Conservation (phyloP, 2,888 invertebrate genomes). For the Drosophila anomalata region DNA sequence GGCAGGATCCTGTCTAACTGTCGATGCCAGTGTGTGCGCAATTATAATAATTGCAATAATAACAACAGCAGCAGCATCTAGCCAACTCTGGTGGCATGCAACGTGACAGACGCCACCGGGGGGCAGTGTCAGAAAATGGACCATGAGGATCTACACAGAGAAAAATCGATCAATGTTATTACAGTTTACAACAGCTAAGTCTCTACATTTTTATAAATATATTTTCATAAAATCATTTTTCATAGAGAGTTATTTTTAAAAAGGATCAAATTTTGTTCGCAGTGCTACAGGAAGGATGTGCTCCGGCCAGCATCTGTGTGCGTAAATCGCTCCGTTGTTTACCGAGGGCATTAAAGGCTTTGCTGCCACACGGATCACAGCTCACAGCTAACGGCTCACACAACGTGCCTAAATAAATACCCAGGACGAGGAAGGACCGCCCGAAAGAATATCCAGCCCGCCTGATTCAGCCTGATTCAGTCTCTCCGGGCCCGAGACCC, state of each 20-base stretch:
- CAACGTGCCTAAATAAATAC: constrained; percentile 70
- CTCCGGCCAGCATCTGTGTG: constrained; percentile 53
- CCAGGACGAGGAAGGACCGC: constrained; percentile 23
- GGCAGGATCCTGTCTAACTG: constrained; percentile 62
- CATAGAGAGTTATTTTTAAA: no score
- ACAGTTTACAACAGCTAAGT: no score
- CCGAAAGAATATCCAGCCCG: constrained; percentile 11
- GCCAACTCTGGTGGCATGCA: constrained; percentile 37
- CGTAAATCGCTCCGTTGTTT: constrained; percentile 74
- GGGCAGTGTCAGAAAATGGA: constrained; percentile 2
- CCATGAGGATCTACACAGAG: neutral
- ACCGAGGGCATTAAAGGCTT: constrained; percentile 74
- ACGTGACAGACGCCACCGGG: constrained; percentile 47
- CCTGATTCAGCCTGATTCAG: constrained; percentile 5
- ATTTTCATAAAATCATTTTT: no score
- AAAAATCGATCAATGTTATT: neutral
- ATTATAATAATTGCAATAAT: constrained; percentile 78
- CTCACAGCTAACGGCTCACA: constrained; percentile 19
- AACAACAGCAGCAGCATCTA: constrained; percentile 53
- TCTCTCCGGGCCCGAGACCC: constrained; percentile 16
- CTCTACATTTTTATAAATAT: no score
- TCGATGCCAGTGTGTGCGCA: constrained; percentile 68
- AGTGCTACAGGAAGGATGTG: constrained; percentile 8
- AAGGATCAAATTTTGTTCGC: neutral
- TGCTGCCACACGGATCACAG: constrained; percentile 51